Base-by-base conservation (phyloP, 2,797 vertebrate genomes). In the Streptopelia turtur region DNA sequence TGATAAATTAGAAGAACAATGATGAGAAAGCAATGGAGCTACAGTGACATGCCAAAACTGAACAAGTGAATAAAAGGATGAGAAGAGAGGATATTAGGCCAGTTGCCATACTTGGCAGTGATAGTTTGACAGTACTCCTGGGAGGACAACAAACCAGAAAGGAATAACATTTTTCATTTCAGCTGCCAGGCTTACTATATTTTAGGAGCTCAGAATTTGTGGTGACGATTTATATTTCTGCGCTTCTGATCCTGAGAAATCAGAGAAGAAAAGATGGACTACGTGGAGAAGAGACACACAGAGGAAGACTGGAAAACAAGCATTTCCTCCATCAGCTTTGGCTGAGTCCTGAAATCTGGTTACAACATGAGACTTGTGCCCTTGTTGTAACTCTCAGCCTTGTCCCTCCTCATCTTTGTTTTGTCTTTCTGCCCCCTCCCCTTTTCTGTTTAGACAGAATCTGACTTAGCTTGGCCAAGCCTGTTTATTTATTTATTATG, bases 111-210 rank as follows among this genome's bases (percentile, higher is more conserved):
- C 53, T 81, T 94, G 80, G 87, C 79, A 83, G 64, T 45, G 55
- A 35, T 71, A 81, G 53, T 83, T 91, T 94, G 57, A 81, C 69
- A 75, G 65, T 78, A 71, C 57, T 87, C 10, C 72, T 75, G 70
- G 41, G 92, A 94, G 69, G 72, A 91, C 83, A 94, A 86, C 82
- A 75, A 83, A 91, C 20, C 37, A 80, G 60, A 92, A 90, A 94
- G 31, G 45, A 85, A 50, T 89, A 89, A 60, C n/a, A 64, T 27
- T 87, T 91, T 83, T 93, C 18, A 37, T 80, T 92, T 96, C 69
- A 78, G 53, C 14, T 95, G 76, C 79, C 87, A 75, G 75, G 35
- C 16, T 89, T 82, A 63, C 56, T 53, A 41, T 91, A 83, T 92
- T 93, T 93, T 50, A 70, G 41, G 49, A 56, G 16, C 37, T 81